These are phyloP conservation scores for Scarus forsteni DNA, from an alignment of 2,797 vertebrate species.

Conservation along the genomic window DNA sequence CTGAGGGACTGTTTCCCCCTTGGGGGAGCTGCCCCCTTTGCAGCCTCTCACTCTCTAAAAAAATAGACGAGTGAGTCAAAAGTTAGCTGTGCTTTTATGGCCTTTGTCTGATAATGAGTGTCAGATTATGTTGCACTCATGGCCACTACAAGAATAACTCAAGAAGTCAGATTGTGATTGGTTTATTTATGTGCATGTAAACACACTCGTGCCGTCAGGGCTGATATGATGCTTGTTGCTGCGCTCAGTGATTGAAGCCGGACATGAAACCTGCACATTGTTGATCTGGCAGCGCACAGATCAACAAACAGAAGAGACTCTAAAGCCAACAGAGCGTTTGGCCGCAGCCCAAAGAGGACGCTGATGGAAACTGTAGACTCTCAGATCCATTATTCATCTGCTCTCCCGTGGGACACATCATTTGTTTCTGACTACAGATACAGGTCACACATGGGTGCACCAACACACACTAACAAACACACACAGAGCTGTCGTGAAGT, in stretches of 20 bases:
- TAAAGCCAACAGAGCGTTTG: slow-evolving; percentile 24
- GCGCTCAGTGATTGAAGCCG: neutral
- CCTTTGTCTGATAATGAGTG: no score
- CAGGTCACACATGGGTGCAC: slow-evolving; percentile 42
- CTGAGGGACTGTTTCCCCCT: no score
- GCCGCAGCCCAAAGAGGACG: slow-evolving; percentile 27
- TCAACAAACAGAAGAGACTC: neutral
- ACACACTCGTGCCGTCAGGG: neutral
- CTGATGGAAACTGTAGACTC: slow-evolving; percentile 51
- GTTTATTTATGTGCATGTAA: no score
- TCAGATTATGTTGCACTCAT: no score
- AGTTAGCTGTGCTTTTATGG: no score
- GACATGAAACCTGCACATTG: neutral
- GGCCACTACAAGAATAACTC: no score
- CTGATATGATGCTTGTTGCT: neutral
- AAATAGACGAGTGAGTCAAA: no score
- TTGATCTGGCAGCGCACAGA: neutral
- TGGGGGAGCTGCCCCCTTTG: no score
- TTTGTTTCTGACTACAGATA: slow-evolving; percentile 48
- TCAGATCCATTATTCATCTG: slow-evolving; percentile 56
- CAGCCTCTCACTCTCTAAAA: no score
- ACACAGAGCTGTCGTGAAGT: slow-evolving; percentile 10
- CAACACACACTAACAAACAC: slow-evolving; percentile 36
- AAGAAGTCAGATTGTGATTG: no score
- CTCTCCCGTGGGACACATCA: slow-evolving; percentile 26